Percentiles rank a stretch among this genome's conserved stretches.
phyloP scores from a whole-genome alignment of 2,888 invertebrate genomes.

The Hipparchia semele region DNA sequence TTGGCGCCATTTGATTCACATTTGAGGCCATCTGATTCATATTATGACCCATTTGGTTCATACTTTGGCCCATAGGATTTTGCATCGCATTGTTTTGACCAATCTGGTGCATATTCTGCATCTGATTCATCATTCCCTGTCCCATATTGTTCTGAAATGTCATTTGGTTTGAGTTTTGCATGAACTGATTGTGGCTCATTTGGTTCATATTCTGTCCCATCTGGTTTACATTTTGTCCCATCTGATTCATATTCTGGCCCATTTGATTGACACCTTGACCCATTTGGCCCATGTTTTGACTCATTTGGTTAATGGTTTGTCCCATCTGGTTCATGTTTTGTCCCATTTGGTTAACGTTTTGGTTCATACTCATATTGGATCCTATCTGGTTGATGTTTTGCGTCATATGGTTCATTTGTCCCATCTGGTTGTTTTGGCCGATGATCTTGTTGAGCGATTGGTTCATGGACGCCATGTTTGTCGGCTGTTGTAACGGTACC shows the following conservation, averaged over 20 bases:
- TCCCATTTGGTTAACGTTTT: constrained; percentile 40
- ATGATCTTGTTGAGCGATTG: constrained; percentile 61
- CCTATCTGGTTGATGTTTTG: constrained; percentile 48
- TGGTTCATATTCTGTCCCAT: constrained; percentile 51
- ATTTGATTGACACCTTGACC: constrained; percentile 47
- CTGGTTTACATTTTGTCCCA: constrained; percentile 51
- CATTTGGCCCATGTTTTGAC: constrained; percentile 45
- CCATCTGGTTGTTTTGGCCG: constrained; percentile 49
- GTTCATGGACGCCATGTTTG: constrained; percentile 58
- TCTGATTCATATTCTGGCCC: constrained; percentile 50
- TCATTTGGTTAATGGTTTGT: constrained; percentile 51
- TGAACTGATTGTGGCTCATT: constrained; percentile 48
- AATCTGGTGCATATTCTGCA: constrained; percentile 47
- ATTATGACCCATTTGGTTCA: constrained; percentile 56
- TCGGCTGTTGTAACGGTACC: constrained; percentile 64
- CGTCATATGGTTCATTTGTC: constrained; percentile 45
- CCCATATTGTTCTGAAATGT: constrained; percentile 53
- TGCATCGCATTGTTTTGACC: constrained; percentile 49
- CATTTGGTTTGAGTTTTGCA: constrained; percentile 50
- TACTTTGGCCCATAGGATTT: constrained; percentile 47
- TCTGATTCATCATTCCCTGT: constrained; percentile 49
- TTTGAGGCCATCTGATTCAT: constrained; percentile 52
- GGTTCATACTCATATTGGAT: constrained; percentile 47
- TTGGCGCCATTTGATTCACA: constrained; percentile 45
- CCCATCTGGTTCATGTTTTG: constrained; percentile 44